Base-by-base conservation (phyloP, 1,140 invertebrate species). In the Wasmannia auropunctata region DNA sequence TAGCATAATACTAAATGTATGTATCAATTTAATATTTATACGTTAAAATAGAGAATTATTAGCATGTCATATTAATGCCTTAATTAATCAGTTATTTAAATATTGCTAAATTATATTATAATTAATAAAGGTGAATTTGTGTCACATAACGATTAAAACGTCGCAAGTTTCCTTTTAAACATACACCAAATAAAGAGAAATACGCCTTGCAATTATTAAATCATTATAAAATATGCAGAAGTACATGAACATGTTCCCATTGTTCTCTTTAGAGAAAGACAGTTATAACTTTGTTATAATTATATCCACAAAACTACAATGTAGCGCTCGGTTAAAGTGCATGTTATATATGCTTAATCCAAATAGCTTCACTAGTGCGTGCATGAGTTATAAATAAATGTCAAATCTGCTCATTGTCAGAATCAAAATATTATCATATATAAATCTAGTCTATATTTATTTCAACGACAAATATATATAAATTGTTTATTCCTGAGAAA, bases 1-100 rank as follows among this genome's bases (percentile, higher is more conserved):
- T 25, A 31, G 28, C 25, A 56, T 56, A 70, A 70, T 51, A 34
- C 34, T 22, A 43, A 28, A 54, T 43, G 34, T 43, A 56, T 31
- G 37, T 28, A 28, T 43, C 54, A 46, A 72, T 74, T 43, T 46
- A 43, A 74, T 22, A 37, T 72, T 72, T 46, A 40, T 34, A 19
- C 51, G 25, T 46, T 34, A 1, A 74, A 58, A 34, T 43, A 34
- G 31, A 70, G 7, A 54, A 34, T 74, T 58, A 74, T 58, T 43
- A n/a, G 37, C 22, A 25, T 25, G 63, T 28, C 25, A 72, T 43
- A 58, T 60, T 58, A 83, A 79, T 79, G 25, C 37, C 67, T 81
- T 81, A 70, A 83, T 83, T 72, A 83, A 83, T 37, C 43, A 65
- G 76, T 74, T 83, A 74, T 83, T 58, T 83, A 46, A 83, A 56